Evolutionary conservation across 2,113 vertebrate genomes (phyloP).

Genomic region (Mus spicilegus): DNA sequence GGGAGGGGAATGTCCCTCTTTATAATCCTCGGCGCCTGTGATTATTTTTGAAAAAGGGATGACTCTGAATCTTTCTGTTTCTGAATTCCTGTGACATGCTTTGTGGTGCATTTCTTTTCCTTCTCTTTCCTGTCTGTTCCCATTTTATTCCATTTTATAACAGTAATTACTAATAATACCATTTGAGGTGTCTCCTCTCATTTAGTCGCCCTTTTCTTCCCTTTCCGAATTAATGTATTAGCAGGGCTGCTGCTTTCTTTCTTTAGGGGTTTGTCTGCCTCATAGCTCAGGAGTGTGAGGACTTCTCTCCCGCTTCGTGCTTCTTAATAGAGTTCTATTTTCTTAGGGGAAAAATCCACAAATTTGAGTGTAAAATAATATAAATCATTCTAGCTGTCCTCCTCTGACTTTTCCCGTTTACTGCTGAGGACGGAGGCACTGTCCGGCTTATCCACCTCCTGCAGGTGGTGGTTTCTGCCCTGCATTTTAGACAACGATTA

Average conservation of each 20-base stretch:
- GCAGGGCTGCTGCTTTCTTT: conserved; percentile 53
- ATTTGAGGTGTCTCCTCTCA: conserved; percentile 43
- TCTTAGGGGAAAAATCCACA: neutral
- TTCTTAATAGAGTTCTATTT: conserved; percentile 69
- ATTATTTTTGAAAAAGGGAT: conserved; percentile 2
- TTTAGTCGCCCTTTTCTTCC: conserved; percentile 23
- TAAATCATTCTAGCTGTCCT: neutral
- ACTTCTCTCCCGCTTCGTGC: conserved; percentile 2
- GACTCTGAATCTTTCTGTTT: conserved; percentile 51
- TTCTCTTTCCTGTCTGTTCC: conserved; percentile 53
- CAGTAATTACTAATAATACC: conserved; percentile 69
- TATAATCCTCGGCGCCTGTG: conserved; percentile 64
- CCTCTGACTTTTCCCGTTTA: neutral
- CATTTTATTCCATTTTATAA: conserved; percentile 60
- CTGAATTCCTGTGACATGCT: conserved; percentile 65
- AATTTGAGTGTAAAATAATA: conserved; percentile 30
- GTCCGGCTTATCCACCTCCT: neutral
- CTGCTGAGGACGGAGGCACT: neutral
- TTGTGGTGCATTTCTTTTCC: conserved; percentile 56
- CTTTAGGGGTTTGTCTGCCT: conserved; percentile 56
- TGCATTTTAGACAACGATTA: neutral
- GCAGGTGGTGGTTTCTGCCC: neutral
- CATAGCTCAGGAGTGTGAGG: conserved; percentile 44
- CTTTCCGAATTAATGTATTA: conserved; percentile 57
- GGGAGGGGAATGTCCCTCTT: neutral